Base-by-base conservation (phyloP, 37 sponge, comb jelly and placozoan genomes). In the Bolinopsis microptera region DNA sequence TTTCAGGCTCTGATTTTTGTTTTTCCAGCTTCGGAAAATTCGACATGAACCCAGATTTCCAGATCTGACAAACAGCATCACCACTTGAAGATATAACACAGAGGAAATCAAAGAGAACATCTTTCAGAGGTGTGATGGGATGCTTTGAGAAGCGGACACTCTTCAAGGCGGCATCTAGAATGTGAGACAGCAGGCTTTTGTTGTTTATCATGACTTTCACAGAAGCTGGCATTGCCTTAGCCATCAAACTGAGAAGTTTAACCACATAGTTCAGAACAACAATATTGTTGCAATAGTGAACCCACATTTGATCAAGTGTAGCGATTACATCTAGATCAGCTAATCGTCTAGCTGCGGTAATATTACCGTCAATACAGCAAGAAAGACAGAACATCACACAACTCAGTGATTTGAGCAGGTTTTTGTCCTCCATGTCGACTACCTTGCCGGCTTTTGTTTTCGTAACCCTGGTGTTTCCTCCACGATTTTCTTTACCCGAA, bases 31-130 rank as follows among this genome's bases (percentile, higher is more conserved):
- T 86, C 2, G 90, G 90, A 38, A 86, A 86, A 2, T 38, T 26
- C 22, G 61, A 13, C 90, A 86, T 86, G 61, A 86, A 86, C 1
- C 90, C 90, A 28, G 36, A 33, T 38, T 86, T 86, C 90, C 90
- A 86, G 2, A 86, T 39, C 16, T 86, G 90, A 3, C 36, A 86
- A 23, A 86, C 90, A 22, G 90, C 90, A 21, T 86, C 90, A 2
- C 36, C 24, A 41, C 61, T 33, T 23, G 36, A 33, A 0, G 90
- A 86, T 8, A 86, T n/a, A 22, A 86, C 90, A 40, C 61, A 86
- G 61, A 86, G 41, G 1, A 86, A 40, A 28, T 86, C 90, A 86
- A 86, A 86, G 30, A 86, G 28, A 18, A 86, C 61, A 40, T 86
- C 90, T 5, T 48, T 24, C 23, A 86, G 61, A 8, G 90, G 90